Conservation (phyloP, 2,797 vertebrate species). For the Urocyon cinereoargenteus region DNA sequence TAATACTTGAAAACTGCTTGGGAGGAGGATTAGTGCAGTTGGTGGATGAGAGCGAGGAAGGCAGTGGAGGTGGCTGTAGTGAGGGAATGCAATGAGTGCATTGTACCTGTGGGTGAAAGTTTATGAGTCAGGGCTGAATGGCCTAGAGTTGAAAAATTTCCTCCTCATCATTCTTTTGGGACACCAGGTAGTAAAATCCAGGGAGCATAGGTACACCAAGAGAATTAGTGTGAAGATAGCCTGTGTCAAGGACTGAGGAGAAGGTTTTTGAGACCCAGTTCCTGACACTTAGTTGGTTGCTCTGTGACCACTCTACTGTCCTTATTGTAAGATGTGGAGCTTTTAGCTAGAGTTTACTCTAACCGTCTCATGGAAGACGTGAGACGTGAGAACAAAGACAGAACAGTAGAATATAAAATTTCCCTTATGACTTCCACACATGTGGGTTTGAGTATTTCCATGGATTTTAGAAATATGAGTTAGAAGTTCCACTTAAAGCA, state of each 20-base stretch:
- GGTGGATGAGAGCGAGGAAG: not conserved
- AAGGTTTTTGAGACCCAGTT: not conserved
- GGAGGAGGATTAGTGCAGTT: not conserved
- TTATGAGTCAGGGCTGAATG: not conserved
- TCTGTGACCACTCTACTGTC: not conserved
- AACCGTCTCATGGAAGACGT: not conserved
- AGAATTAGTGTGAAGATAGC: not conserved
- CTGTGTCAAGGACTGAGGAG: not conserved
- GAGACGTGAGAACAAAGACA: not conserved
- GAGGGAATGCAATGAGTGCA: not conserved
- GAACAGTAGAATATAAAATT: not conserved
- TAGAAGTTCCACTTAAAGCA: not conserved
- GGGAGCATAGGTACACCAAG: not conserved
- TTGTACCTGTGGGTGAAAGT: not conserved
- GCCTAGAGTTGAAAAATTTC: not conserved
- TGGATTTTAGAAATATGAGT: not conserved
- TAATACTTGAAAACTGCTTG: not conserved
- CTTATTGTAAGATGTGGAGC: not conserved
- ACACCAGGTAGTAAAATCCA: not conserved
- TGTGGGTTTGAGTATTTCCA: not conserved
- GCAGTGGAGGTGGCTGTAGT: not conserved
- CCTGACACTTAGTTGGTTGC: not conserved
- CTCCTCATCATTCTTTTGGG: not conserved
- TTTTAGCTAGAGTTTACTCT: not conserved
- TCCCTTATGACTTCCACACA: not conserved